Base-by-base conservation (phyloP, 2,888 invertebrate species). In the Colletes collaris region DNA sequence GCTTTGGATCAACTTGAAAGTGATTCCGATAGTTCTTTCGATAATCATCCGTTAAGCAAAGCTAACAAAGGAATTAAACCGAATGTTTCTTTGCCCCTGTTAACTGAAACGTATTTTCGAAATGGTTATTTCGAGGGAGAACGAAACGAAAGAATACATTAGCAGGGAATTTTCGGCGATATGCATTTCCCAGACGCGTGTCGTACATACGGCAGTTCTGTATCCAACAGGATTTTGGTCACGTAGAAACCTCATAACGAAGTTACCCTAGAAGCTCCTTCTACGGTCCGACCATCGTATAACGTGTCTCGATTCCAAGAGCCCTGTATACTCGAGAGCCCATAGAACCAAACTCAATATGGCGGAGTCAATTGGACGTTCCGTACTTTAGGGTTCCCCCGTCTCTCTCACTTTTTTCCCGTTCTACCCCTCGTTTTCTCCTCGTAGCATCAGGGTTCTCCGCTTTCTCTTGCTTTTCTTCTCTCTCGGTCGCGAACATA, bases 311-410 rank as follows among this genome's bases (percentile, higher is more conserved):
- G 81, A 86, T 86, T 84, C 86, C 87, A 84, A 86, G 86, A 89
- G 87, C 86, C 87, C 88, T 86, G 87, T 89, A 85, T 86, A 89
- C 88, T 91, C 89, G 89, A 91, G 90, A 90, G 88, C 89, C 91
- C 90, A 92, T 91, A 92, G 90, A 91, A 91, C 89, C 89, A 91
- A 92, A 92, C 87, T 92, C 92, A 92, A 92, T 92, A 92, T 91
- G 91, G 92, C 90, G 88, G 87, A 92, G 92, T 92, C 92, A 92
- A 91, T 92, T 90, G 91, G 91, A 89, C 87, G 88, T 76, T 87
- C 89, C 87, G 89, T 89, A 89, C 90, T 90, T 89, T 86, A 83
- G 89, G 88, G 85, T 84, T 78, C 83, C 82, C 79, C 53, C 52
- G 59, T 35, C 40, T 55, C 52, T 13, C 53, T n/a, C 62, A 52